Evolutionary conservation across 1,140 invertebrate genomes (phyloP).

Genomic region (Aphelinus certus): DNA sequence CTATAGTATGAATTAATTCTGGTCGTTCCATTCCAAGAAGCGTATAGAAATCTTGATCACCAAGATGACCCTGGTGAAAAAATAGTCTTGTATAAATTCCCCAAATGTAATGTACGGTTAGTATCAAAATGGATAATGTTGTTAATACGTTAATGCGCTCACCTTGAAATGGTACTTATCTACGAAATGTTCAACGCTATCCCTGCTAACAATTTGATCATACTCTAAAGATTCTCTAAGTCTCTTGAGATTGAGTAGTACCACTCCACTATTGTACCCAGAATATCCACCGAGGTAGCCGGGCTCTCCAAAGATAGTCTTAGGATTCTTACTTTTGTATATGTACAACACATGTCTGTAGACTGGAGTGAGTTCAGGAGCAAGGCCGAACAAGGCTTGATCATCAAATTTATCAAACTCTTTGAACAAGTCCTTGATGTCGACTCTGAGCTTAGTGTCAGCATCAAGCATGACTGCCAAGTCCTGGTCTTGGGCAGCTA

Average conservation of each 20-base stretch:
- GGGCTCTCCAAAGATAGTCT: slow-evolving; percentile 72
- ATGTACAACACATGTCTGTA: slow-evolving; percentile 81
- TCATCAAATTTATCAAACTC: slow-evolving; percentile 74
- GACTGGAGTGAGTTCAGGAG: slow-evolving; percentile 82
- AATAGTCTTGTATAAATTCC: not conserved
- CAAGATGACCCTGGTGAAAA: slow-evolving; percentile 77
- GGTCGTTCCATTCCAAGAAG: slow-evolving; percentile 78
- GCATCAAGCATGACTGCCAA: slow-evolving; percentile 80
- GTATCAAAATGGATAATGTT: no score
- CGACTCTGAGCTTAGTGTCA: slow-evolving; percentile 80
- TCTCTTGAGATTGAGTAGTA: slow-evolving; percentile 77
- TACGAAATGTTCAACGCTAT: slow-evolving; percentile 70
- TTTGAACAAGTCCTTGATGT: slow-evolving; percentile 74
- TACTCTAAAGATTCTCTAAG: slow-evolving; percentile 74
- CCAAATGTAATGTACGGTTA: no score
- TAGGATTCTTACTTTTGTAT: slow-evolving; percentile 72
- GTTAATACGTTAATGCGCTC: not conserved
- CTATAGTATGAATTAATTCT: slow-evolving; percentile 78
- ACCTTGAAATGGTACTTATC: slow-evolving; percentile 76
- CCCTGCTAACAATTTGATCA: slow-evolving; percentile 68
- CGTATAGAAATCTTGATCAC: slow-evolving; percentile 90
- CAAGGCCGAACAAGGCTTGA: slow-evolving; percentile 76
- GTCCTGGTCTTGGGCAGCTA: slow-evolving; percentile 72
- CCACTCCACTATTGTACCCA: slow-evolving; percentile 85
- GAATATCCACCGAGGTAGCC: slow-evolving; percentile 71